Conservation (phyloP, 2,113 vertebrate species). For the Nanorana parkeri region DNA sequence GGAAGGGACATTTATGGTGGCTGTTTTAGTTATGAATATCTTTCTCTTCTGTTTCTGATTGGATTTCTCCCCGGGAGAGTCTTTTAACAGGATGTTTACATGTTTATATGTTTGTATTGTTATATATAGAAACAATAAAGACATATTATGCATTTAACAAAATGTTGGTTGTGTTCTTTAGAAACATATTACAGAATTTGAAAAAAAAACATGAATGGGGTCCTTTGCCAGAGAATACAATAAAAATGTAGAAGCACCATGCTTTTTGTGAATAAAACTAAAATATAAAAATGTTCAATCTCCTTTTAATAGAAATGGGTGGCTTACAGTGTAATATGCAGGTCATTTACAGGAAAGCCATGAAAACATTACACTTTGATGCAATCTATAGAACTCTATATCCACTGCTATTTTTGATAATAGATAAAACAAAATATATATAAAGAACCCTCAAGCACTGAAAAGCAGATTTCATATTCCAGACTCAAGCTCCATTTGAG, state of each 20-base stretch:
- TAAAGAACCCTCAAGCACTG: too few relatives aligned
- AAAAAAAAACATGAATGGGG: too few relatives aligned
- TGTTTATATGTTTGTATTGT: too few relatives aligned
- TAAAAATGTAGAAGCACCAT: background rate
- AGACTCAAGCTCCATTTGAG: background rate
- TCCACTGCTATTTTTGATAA: background rate
- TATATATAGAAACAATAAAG: too few relatives aligned
- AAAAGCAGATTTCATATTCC: slow-evolving; percentile 1
- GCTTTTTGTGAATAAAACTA: background rate
- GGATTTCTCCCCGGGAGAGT: too few relatives aligned
- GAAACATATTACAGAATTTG: background rate
- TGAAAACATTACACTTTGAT: background rate
- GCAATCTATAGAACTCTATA: background rate
- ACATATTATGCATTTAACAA: too few relatives aligned
- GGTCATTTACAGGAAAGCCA: background rate
- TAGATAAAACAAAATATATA: background rate
- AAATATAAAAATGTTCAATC: background rate
- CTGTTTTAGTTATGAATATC: too few relatives aligned
- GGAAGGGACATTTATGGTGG: too few relatives aligned
- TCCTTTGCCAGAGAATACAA: background rate
- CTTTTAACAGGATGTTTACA: too few relatives aligned
- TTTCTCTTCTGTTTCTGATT: too few relatives aligned
- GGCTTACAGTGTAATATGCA: background rate
- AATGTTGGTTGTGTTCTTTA: background rate
- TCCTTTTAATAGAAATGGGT: background rate